These are phyloP conservation scores for Pogona vitticeps DNA, from an alignment of 2,113 vertebrate genomes.

Conservation along the genomic window DNA sequence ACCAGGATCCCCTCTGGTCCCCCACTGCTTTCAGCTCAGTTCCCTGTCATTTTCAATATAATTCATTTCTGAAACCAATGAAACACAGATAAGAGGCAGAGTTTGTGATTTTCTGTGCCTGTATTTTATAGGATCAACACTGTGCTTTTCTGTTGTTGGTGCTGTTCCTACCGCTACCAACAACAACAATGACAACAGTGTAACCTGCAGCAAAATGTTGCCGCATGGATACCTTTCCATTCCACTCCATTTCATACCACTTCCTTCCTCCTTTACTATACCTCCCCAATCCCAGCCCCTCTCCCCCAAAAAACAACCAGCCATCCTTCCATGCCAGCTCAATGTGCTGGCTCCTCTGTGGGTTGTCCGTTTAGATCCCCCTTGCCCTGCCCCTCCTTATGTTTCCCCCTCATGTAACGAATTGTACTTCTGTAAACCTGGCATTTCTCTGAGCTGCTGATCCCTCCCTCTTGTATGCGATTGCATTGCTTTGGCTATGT, in stretches of 20 bases:
- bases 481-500: neutral
- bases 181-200: no score
- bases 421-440: neutral
- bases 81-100: neutral
- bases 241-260: neutral
- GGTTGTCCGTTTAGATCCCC: neutral
- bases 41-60: neutral
- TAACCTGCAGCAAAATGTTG: neutral
- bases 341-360: neutral
- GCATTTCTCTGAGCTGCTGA: neutral
- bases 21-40: neutral
- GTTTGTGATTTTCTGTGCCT: neutral
- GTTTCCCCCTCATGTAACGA: no score
- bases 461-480: neutral
- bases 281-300: neutral
- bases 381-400: neutral
- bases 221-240: neutral
- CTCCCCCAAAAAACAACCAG: neutral
- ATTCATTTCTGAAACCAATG: neutral
- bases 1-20: neutral
- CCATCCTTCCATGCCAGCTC: neutral
- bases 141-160: neutral
- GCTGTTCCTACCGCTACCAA: neutral
- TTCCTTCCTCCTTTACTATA: neutral
- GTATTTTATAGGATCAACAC: neutral